Conservation (phyloP, 2,888 invertebrate species). For the Catocala nupta region DNA sequence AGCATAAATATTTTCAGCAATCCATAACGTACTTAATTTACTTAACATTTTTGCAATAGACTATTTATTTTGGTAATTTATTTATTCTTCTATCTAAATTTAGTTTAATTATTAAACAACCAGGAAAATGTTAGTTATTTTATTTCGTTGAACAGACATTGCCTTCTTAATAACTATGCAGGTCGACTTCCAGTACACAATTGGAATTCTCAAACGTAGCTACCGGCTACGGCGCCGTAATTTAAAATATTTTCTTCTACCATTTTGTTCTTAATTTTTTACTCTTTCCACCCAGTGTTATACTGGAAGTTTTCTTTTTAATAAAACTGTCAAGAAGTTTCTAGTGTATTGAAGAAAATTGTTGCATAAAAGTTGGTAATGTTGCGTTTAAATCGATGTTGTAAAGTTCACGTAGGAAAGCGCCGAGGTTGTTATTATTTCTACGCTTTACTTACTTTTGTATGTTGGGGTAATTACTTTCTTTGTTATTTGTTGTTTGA, state of each 20-base stretch:
- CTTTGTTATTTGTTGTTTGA: too few relatives aligned
- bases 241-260: constrained; percentile 5
- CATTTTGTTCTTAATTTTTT: constrained; percentile 1
- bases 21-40: too few relatives aligned
- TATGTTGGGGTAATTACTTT: too few relatives aligned
- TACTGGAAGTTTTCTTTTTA: constrained; percentile 7
- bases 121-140: too few relatives aligned
- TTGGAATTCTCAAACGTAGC: not conserved
- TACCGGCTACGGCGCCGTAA: not conserved
- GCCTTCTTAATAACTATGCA: not conserved
- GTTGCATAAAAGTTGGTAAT: constrained; percentile 4
- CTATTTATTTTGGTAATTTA: too few relatives aligned
- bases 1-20: too few relatives aligned
- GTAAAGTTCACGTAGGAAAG: not conserved
- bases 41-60: too few relatives aligned
- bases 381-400: constrained; percentile 4
- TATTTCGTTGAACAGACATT: not conserved
- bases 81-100: too few relatives aligned
- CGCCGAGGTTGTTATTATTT: not conserved
- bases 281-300: not conserved
- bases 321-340: constrained; percentile 18
- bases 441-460: not conserved
- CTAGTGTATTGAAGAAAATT: not conserved
- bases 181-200: not conserved
- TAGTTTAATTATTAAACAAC: too few relatives aligned